These are phyloP conservation scores for Tyrannus savana DNA, from an alignment of 2,113 vertebrate genomes.

Conservation along the genomic window DNA sequence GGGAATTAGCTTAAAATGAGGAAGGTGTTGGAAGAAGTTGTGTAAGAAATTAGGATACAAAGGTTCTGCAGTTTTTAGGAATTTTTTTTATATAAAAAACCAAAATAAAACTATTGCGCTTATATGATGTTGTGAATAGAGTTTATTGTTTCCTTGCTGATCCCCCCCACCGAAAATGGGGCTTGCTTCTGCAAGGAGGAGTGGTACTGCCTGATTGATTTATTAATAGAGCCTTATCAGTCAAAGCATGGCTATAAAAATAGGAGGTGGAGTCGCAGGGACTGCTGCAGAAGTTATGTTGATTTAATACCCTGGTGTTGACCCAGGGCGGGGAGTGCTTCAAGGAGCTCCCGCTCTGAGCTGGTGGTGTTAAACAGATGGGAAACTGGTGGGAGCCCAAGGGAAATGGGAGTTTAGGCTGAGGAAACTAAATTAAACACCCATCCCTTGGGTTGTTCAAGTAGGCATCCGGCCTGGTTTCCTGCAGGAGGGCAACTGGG, in stretches of 20 bases:
- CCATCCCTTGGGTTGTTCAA: background rate
- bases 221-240: background rate
- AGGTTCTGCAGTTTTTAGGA: constrained; percentile 44
- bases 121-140: constrained; percentile 21
- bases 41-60: constrained; percentile 16
- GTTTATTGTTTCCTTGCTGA: background rate
- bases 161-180: background rate
- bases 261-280: background rate
- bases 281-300: background rate
- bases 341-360: background rate
- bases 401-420: background rate
- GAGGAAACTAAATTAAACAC: background rate
- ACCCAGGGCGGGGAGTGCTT: background rate
- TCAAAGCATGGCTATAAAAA: background rate
- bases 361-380: accelerated
- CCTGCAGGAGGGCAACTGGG: background rate
- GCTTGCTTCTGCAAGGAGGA: background rate
- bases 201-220: background rate
- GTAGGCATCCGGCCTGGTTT: accelerated
- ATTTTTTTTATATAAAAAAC: constrained; percentile 64
- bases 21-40: constrained; percentile 10
- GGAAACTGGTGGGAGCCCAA: background rate
- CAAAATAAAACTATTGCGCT: constrained; percentile 69
- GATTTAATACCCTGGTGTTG: background rate
- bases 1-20: constrained; percentile 46